Evolutionary conservation across 2,888 invertebrate genomes (phyloP).

Genomic region (Trichogramma dendrolimi): DNA sequence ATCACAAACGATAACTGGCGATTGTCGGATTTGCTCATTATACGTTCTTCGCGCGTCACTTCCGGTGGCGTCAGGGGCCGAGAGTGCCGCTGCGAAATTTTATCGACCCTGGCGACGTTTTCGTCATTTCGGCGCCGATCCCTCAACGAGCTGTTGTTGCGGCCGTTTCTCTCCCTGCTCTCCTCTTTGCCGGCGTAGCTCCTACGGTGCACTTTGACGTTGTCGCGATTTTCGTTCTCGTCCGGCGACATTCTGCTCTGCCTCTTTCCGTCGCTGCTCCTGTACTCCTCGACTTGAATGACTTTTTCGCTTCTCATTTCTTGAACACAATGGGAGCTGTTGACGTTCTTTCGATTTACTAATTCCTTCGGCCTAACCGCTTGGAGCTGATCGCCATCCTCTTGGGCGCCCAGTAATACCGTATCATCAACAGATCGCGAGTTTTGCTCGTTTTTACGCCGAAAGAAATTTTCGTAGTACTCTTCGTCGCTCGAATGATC

Average conservation of each 20-base stretch:
- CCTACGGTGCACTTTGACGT: slow-evolving; percentile 33
- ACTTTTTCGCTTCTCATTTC: slow-evolving; percentile 18
- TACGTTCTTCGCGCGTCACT: slow-evolving; percentile 7
- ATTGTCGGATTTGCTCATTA: neutral
- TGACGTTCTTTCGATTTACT: slow-evolving; percentile 16
- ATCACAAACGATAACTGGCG: too few species aligned
- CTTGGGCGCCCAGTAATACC: slow-evolving; percentile 5
- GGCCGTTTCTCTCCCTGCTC: slow-evolving; percentile 1
- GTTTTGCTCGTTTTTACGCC: too few species aligned
- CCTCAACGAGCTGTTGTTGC: neutral
- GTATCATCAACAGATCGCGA: too few species aligned
- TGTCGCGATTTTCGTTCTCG: slow-evolving; percentile 36
- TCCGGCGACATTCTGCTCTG: slow-evolving; percentile 35
- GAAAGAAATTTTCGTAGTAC: slow-evolving; percentile 6
- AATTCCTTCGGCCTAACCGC: slow-evolving; percentile 4
- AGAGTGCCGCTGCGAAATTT: slow-evolving; percentile 39
- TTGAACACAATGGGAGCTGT: neutral
- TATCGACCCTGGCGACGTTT: slow-evolving; percentile 2
- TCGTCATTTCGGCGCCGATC: neutral
- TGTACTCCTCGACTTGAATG: slow-evolving; percentile 29
- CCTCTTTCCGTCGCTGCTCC: slow-evolving; percentile 32
- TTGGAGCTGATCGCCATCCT: slow-evolving; percentile 1
- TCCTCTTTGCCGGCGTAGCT: slow-evolving; percentile 27
- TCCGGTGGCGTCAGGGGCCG: slow-evolving; percentile 44
- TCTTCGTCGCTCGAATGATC: slow-evolving; percentile 24